Conservation (phyloP, 1,140 invertebrate species). For the Drosophila busckii region DNA sequence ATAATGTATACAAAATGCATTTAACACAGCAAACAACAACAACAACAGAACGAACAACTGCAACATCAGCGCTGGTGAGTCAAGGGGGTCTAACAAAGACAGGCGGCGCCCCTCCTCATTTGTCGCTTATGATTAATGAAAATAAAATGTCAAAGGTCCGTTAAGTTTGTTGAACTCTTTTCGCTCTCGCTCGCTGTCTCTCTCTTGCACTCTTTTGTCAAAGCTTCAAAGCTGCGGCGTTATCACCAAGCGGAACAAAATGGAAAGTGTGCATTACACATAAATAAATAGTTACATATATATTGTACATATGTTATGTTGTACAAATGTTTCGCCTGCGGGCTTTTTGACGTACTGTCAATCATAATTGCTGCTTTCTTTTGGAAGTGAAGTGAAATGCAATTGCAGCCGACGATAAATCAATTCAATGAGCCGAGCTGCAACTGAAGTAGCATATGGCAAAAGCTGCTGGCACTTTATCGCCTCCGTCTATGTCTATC, state of each 20-base stretch:
- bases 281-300: neutral
- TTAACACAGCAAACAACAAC: conserved; percentile 41
- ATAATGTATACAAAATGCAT: conserved; percentile 71
- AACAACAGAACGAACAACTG: conserved; percentile 27
- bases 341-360: conserved; percentile 56
- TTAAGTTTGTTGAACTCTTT: conserved; percentile 55
- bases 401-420: conserved; percentile 44
- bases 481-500: conserved; percentile 13
- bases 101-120: conserved; percentile 5
- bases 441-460: conserved; percentile 40
- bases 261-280: conserved; percentile 42
- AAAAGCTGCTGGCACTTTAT: conserved; percentile 43
- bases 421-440: conserved; percentile 38
- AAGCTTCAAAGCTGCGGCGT: conserved; percentile 18
- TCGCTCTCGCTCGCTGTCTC: neutral
- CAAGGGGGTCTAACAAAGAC: conserved; percentile 17
- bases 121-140: conserved; percentile 57
- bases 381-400: conserved; percentile 31
- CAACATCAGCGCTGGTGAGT: neutral
- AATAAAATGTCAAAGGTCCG: conserved; percentile 66
- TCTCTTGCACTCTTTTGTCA: conserved; percentile 10
- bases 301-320: neutral
- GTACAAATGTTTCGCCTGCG: conserved; percentile 40
- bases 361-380: conserved; percentile 56
- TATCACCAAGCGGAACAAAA: conserved; percentile 57